These are phyloP conservation scores for Megalurothrips usitatus DNA, from an alignment of 2,888 invertebrate species.

Conservation along the genomic window DNA sequence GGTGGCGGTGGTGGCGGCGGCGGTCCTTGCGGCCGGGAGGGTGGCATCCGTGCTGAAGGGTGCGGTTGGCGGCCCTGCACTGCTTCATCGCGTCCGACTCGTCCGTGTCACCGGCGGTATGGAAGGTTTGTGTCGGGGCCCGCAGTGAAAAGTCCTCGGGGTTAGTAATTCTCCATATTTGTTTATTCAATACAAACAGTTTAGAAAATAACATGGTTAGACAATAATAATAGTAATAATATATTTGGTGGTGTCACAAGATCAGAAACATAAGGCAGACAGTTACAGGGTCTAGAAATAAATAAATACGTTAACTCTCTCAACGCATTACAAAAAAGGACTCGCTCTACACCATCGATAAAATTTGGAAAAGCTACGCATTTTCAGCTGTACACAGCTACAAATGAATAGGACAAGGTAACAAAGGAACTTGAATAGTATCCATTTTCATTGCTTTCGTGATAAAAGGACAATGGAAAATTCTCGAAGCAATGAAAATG, in stretches of 20 bases:
- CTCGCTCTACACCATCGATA: background rate
- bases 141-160: background rate
- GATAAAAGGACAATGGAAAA: background rate
- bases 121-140: no score
- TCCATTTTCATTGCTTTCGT: background rate
- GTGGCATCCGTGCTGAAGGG: no score
- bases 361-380: constrained; percentile 17
- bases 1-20: background rate
- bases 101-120: no score
- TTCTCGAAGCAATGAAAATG: background rate
- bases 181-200: constrained; percentile 27
- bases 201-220: constrained; percentile 21
- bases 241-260: background rate
- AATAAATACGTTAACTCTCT: background rate
- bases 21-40: background rate
- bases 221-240: background rate
- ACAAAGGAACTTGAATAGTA: background rate
- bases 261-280: background rate
- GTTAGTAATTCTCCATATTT: background rate
- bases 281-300: background rate
- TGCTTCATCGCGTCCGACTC: no score
- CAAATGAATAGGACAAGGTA: constrained; percentile 1
- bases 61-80: no score
- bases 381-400: background rate
- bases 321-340: background rate